Evolutionary conservation across 1,140 invertebrate species (phyloP), one percentile per base, ranked within the genome.

Genomic region (Heliconius nattereri): DNA sequence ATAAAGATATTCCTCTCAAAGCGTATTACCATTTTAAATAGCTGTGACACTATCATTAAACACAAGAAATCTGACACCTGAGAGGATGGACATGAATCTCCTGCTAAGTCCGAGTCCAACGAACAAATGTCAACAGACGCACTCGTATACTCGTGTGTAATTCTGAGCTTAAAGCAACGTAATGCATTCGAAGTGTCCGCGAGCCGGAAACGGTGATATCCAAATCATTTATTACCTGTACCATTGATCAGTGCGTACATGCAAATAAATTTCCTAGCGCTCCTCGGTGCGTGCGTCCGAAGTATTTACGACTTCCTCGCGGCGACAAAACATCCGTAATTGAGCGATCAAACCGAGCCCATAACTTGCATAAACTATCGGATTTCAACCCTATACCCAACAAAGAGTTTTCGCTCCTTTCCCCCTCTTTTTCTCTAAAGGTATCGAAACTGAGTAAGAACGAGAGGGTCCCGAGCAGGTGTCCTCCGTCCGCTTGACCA

Each of bases 271-370:
- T 82, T 79, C 83, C 76, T 76, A 73, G 73, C 76, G 78, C 78
- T 76, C 76, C 79, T 76, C 83, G 77, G 71, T 79, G 82, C 79
- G 76, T 77, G 84, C 79, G 78, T 80, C 75, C 78, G 83, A 84
- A 76, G 78, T 90, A 90, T 91, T 91, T 90, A 91, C 86, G 84
- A 86, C 87, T 91, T 91, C 90, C 90, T 87, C 82, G 78, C 32
- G 78, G 82, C 80, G 87, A 86, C 88, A 88, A 88, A 88, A 89
- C 89, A 89, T 85, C 79, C 71, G 85, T 90, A 91, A 91, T 91
- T 91, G 90, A 91, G 90, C 87, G 89, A 87, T 91, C 90, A 90
- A 86, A 80, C 81, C 49, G 76, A 80, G 80, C 80, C 87, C 86
- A 89, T 89, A 89, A 88, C 84, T 91, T 78, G 85, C 83, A 81